phyloP scores from a whole-genome alignment of 2,113 vertebrate species.

The Bambusicola thoracicus region DNA sequence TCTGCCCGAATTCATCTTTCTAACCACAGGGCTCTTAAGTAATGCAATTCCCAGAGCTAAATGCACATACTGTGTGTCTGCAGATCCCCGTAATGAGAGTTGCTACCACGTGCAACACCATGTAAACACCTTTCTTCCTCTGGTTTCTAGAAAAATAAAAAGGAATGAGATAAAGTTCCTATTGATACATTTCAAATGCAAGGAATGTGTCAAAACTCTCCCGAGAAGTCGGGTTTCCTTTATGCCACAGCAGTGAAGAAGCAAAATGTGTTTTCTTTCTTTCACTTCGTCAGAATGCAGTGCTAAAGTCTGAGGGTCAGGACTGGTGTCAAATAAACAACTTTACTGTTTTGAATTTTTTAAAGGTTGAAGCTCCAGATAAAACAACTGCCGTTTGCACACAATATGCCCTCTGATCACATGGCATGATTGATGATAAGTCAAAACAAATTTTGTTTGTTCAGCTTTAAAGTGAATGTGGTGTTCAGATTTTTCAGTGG shows the following conservation, averaged over 20 bases:
- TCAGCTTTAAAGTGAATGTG: conserved; percentile 82
- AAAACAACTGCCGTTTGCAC: conserved; percentile 81
- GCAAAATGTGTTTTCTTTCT: conserved; percentile 79
- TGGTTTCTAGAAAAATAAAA: conserved; percentile 72
- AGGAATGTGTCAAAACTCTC: conserved; percentile 69
- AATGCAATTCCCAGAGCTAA: conserved; percentile 70
- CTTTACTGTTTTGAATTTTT: conserved; percentile 85
- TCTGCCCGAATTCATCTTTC: conserved; percentile 69
- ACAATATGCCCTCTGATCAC: conserved; percentile 80
- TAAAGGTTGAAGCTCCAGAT: conserved; percentile 80
- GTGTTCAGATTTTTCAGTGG: conserved; percentile 72
- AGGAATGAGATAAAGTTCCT: conserved; percentile 53
- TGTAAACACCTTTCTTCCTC: conserved; percentile 74
- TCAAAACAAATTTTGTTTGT: conserved; percentile 84
- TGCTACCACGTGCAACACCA: conserved; percentile 52
- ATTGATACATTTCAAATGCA: conserved; percentile 62
- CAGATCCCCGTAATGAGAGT: conserved; percentile 52
- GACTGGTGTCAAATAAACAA: conserved; percentile 81
- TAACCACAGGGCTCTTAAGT: conserved; percentile 66
- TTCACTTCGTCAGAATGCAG: conserved; percentile 77
- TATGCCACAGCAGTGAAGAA: conserved; percentile 70
- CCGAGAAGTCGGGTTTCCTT: conserved; percentile 66
- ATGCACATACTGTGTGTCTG: conserved; percentile 46
- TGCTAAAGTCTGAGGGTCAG: conserved; percentile 75
- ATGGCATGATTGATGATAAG: conserved; percentile 84